Conservation (phyloP, 2,113 vertebrate species). For the Arenaria interpres region DNA sequence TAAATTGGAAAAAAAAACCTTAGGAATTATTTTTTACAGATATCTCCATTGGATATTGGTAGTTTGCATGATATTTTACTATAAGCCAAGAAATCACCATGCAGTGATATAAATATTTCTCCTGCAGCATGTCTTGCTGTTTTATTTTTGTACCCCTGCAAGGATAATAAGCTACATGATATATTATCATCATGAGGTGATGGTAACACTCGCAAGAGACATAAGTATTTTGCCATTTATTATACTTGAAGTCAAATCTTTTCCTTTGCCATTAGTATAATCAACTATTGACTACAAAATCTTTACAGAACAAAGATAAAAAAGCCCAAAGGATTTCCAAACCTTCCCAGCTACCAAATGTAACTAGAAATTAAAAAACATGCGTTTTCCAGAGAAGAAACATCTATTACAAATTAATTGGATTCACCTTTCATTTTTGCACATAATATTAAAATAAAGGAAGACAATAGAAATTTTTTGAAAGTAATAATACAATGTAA, state of each 20-base stretch:
- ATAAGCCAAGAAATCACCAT: not conserved
- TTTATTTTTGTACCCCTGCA: constrained; percentile 17
- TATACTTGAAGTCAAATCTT: not conserved
- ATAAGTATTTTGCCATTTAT: not conserved
- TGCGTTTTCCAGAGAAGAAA: not conserved
- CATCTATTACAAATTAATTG: not conserved
- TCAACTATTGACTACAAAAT: not conserved
- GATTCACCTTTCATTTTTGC: not conserved
- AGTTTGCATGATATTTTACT: not conserved
- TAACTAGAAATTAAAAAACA: not conserved
- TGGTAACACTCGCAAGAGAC: not conserved
- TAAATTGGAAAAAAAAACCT: not conserved
- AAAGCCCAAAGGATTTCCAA: not conserved
- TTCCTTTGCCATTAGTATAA: not conserved
- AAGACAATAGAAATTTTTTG: not conserved
- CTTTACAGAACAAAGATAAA: not conserved
- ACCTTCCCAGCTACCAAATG: not conserved
- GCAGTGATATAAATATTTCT: not conserved
- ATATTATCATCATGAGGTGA: not conserved
- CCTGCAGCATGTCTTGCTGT: not conserved
- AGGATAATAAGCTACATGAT: constrained; percentile 21
- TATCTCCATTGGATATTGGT: not conserved
- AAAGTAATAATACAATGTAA: not conserved
- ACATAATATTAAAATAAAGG: not conserved
- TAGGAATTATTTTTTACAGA: not conserved